phyloP scores from a whole-genome alignment of 1,140 invertebrate genomes.

The Idris sp. region DNA sequence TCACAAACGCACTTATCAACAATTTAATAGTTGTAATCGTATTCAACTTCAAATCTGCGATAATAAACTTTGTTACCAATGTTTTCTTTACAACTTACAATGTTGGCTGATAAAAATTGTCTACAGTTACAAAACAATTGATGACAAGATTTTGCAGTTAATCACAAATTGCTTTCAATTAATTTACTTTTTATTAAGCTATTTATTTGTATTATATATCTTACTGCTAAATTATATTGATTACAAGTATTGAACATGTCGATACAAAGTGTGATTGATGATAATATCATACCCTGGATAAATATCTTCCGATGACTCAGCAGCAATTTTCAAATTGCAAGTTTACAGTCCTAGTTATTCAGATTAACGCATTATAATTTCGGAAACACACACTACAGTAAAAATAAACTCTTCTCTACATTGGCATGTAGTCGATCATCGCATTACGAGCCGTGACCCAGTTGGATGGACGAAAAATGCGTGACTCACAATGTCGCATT shows the following conservation, averaged over 20 bases:
- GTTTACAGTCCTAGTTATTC: constrained; percentile 6
- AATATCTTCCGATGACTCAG: constrained; percentile 15
- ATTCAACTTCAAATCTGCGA: too few species aligned
- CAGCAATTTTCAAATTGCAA: neutral
- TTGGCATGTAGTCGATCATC: constrained; percentile 40
- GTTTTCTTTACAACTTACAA: too few species aligned
- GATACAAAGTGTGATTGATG: constrained; percentile 36
- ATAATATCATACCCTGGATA: constrained; percentile 10
- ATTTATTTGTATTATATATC: too few species aligned
- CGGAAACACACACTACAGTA: constrained; percentile 4
- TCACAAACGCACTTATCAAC: constrained; percentile 1
- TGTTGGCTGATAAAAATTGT: too few species aligned
- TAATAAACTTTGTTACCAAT: too few species aligned
- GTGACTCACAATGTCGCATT: constrained; percentile 40
- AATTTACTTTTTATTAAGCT: too few species aligned
- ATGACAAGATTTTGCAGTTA: too few species aligned
- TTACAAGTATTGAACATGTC: too few species aligned
- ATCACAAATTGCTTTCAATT: too few species aligned
- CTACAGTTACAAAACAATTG: too few species aligned
- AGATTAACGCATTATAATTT: constrained; percentile 38
- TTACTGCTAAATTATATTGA: too few species aligned
- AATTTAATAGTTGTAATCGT: constrained; percentile 3
- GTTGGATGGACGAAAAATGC: constrained; percentile 39
- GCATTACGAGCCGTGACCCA: constrained; percentile 35
- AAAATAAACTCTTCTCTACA: constrained; percentile 45